These are phyloP conservation scores for Hiodon tergisus DNA, from an alignment of 2,113 vertebrate genomes.

Conservation along the genomic window DNA sequence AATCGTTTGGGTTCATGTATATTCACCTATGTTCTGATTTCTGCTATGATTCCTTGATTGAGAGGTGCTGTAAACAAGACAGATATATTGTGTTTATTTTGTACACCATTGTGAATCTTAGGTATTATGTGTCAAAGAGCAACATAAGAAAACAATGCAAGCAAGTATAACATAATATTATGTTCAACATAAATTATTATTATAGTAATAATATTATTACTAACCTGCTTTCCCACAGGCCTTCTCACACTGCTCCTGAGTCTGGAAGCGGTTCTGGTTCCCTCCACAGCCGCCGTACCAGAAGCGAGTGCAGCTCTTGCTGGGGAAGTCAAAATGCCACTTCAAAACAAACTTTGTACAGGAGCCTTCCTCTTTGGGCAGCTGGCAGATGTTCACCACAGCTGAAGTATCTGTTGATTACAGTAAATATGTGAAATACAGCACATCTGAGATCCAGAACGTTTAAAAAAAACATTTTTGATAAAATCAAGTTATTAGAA, in stretches of 20 bases:
- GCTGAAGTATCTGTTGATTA: no score
- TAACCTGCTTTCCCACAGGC: slow-evolving; percentile 74
- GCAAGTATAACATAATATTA: no score
- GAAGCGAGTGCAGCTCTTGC: slow-evolving; percentile 76
- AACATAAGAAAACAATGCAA: no score
- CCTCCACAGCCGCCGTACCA: slow-evolving; percentile 90
- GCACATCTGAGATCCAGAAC: no score
- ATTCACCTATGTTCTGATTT: slow-evolving; percentile 68
- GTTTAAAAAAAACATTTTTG: no score
- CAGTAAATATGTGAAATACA: no score
- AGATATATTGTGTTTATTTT: not conserved
- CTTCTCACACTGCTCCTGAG: slow-evolving; percentile 75
- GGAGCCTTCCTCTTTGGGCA: slow-evolving; percentile 72
- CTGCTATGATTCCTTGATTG: slow-evolving; percentile 48
- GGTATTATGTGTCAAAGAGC: not conserved
- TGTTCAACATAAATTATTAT: no score
- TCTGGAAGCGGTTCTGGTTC: slow-evolving; percentile 83
- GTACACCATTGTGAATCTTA: not conserved
- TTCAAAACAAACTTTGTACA: slow-evolving; percentile 75
- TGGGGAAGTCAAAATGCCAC: slow-evolving; percentile 74
- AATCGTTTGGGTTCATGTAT: slow-evolving; percentile 37
- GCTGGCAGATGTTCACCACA: slow-evolving; percentile 63
- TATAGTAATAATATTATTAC: slow-evolving; percentile 8
- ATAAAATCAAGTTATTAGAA: no score
- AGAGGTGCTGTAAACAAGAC: slow-evolving; percentile 49